Evolutionary conservation across 2,113 vertebrate species (phyloP).

Genomic region (Pluvianellus socialis): DNA sequence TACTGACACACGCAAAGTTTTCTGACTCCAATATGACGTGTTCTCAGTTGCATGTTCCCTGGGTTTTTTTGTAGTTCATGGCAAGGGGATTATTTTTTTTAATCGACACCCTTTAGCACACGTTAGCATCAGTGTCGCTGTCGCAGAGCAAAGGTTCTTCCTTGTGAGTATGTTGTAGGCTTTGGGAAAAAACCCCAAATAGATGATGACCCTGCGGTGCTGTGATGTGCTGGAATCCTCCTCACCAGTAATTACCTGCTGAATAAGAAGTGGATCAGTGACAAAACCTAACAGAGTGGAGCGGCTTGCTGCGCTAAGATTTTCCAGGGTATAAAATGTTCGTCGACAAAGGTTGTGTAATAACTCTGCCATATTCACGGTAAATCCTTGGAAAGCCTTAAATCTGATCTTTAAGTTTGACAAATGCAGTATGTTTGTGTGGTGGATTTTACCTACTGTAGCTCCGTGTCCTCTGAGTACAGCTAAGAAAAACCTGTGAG

Average conservation of each 20-base stretch:
- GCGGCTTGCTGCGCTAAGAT: neutral
- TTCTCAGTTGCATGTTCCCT: neutral
- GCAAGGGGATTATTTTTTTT: neutral
- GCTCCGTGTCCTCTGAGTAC: slow-evolving; percentile 57
- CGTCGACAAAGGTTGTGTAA: neutral
- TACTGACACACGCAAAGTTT: neutral
- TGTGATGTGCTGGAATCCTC: neutral
- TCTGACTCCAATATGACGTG: neutral
- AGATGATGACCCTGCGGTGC: rapidly evolving
- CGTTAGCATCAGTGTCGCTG: neutral
- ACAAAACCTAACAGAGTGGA: neutral
- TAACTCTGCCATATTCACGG: neutral
- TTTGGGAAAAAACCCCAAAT: neutral
- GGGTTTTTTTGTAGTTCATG: neutral
- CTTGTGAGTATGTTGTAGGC: neutral
- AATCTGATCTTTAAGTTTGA: slow-evolving; percentile 40
- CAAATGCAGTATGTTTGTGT: slow-evolving; percentile 43
- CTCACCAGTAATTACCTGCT: slow-evolving; percentile 14
- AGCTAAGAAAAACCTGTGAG: slow-evolving; percentile 75
- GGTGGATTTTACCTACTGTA: slow-evolving; percentile 48
- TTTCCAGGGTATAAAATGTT: slow-evolving; percentile 16
- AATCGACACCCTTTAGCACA: neutral
- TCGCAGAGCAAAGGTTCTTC: neutral
- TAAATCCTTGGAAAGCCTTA: slow-evolving; percentile 22
- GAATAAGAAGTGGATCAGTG: neutral